Base-by-base conservation (phyloP, 2,113 vertebrate genomes). In the Rhinogobius similis region DNA sequence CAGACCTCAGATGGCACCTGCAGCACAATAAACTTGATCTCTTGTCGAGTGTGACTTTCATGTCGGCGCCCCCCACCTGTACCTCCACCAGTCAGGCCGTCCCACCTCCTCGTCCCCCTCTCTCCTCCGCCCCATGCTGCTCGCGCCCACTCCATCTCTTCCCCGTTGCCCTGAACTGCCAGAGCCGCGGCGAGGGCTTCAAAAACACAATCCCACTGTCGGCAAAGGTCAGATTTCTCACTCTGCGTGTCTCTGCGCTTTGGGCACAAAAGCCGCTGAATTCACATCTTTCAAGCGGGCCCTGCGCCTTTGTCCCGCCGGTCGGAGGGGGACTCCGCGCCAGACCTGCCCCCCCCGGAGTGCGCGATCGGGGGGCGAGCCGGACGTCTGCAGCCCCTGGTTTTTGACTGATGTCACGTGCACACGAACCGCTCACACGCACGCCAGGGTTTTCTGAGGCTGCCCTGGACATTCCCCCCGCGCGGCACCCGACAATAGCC, bases 251-350 rank as follows among this genome's bases (percentile, higher is more conserved):
- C 69, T 88, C 87, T 88, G 73, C 65, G 92, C 89, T 90, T 86
- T 78, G 72, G 7, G 12, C 87, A 82, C 86, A 90, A 92, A 92
- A 92, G 90, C 89, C 77, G 65, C 88, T 84, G 90, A 91, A 93
- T 94, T 93, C 91, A 92, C 93, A 91, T 94, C 91, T 93, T 94
- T 94, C 92, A 93, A 90, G 87, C 81, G 79, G 84, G 81, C 90
- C 80, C 73, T 71, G 16, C 52, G 85, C 91, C 86, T 92, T 94
- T 94, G 94, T 93, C 91, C 88, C 56, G 62, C 62, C 78, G 85
- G 89, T 87, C 68, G 80, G 89, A 88, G 87, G 58, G 74, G 77
- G 90, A 89, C 85, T 78, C 92, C 89, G 89, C 91, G 90, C 90
- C 84, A 91, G 89, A 92, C 93, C 92, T 91, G 90, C 81, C 64